Base-by-base conservation (phyloP, 2,888 invertebrate species). In the Junonia oenone region DNA sequence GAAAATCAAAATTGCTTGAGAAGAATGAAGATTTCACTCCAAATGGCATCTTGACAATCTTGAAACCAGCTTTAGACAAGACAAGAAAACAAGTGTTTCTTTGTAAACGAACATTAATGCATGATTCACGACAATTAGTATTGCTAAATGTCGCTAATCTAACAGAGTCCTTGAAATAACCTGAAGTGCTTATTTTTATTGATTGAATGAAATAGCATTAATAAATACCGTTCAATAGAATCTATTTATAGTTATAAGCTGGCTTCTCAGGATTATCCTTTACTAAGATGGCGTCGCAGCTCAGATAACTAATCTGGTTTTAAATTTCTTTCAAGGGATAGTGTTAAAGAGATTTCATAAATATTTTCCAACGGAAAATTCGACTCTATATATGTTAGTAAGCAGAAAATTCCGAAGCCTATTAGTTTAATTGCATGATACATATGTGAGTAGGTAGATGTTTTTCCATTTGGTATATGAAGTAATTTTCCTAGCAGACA, bases 401-500 rank as follows among this genome's bases (percentile, higher is more conserved):
- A n/a, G n/a, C n/a, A n/a, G n/a, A n/a, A n/a, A 22, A 22, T 22
- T 22, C 33, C 26, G 35, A 11, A 15, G 9, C 26, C 11, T n/a
- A 48, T 22, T 14, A 3, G 22, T 22, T 22, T 38, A 17, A 38
- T 33, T 51, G 6, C 40, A 43, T 31, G 27, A 43, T 19, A 15
- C 11, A 13, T n/a, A n/a, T 22, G 5, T 11, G 14, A 9, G 8
- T n/a, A 33, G 6, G 8, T n/a, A 33, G 6, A 40, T 29, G 29
- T 26, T 45, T 35, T 26, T 26, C 26, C 33, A 15, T 45, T 45
- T 22, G 27, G 26, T 29, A 9, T 8, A 33, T 22, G 31, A 51
- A 45, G 45, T 51, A 26, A 27, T 35, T 51, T 45, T 35, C n/a
- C 26, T 13, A 45, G 26, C 43, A 15, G 45, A n/a, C 38, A 51